Evolutionary conservation across 2,888 invertebrate genomes (phyloP).

Genomic region (Drosophila pullipes): DNA sequence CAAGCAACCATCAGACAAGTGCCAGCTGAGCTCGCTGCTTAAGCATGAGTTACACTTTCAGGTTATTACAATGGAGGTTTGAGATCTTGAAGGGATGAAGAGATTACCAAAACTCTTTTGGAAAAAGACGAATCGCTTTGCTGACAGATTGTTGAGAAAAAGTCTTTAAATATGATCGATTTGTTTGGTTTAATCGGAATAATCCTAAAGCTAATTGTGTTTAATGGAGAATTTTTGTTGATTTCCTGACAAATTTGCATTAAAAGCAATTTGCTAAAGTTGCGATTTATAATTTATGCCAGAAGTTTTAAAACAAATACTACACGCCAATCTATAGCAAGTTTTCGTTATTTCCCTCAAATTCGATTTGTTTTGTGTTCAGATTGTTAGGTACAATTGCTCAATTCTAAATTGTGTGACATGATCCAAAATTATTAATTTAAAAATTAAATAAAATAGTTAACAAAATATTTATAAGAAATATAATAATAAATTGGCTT

Average conservation of each 20-base stretch:
- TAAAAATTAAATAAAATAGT: neutral
- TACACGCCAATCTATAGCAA: too few relatives aligned
- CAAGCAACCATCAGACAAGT: constrained; percentile 28
- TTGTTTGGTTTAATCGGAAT: constrained; percentile 12
- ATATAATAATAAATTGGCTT: neutral
- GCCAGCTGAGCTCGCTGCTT: constrained; percentile 24
- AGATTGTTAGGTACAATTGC: too few relatives aligned
- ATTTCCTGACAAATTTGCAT: neutral
- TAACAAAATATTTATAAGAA: neutral
- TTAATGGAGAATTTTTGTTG: neutral
- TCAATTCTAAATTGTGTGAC: too few relatives aligned
- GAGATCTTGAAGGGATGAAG: constrained; percentile 14
- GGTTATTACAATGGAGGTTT: constrained; percentile 17
- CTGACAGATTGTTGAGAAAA: constrained; percentile 34
- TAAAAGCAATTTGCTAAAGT: neutral
- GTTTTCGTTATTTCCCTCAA: too few relatives aligned
- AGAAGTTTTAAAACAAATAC: neutral
- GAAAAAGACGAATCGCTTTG: constrained; percentile 31
- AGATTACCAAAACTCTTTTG: constrained; percentile 6
- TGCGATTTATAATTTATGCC: too few relatives aligned
- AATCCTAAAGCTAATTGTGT: constrained; percentile 5
- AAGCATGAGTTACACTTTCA: constrained; percentile 24
- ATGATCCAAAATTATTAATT: neutral
- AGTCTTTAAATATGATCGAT: constrained; percentile 18
- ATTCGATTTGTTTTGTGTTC: too few relatives aligned